A percentile compares a stretch with the other conserved stretches of the same genome.
Conservation (phyloP, 2,888 invertebrate genomes). For the Pristionchus arcanus region DNA sequence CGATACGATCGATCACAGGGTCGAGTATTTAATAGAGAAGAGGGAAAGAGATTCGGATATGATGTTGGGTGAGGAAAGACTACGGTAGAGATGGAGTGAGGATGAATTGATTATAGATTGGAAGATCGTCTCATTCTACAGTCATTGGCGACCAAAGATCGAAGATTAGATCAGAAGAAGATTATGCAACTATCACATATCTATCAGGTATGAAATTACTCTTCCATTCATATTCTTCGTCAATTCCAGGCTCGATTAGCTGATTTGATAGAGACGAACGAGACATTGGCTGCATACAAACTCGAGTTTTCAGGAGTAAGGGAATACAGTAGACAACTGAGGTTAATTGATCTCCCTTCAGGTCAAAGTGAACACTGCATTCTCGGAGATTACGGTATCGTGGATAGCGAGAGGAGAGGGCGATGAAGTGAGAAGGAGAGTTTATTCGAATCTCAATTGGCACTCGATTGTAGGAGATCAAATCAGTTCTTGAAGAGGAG, state of each 20-base stretch:
- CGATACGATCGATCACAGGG: background rate
- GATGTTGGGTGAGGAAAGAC: constrained; percentile 49
- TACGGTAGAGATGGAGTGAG: background rate
- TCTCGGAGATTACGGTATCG: constrained; percentile 49
- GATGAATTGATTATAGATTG: constrained; percentile 33
- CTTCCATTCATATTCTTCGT: background rate
- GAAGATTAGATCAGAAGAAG: constrained; percentile 54
- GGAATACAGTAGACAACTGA: background rate
- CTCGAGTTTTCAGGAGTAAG: constrained; percentile 34
- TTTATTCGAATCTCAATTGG: background rate
- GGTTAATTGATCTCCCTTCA: background rate
- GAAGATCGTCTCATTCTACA: constrained; percentile 50
- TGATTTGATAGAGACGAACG: constrained; percentile 36
- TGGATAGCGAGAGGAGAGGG: constrained; percentile 53
- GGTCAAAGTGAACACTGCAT: constrained; percentile 51
- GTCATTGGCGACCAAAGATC: constrained; percentile 26
- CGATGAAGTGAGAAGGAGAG: background rate
- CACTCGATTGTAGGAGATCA: background rate
- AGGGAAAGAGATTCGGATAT: constrained; percentile 52
- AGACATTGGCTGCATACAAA: constrained; percentile 48
- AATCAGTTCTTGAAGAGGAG: constrained; percentile 7
- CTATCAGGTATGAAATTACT: background rate
- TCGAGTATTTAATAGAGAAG: background rate
- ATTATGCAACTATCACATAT: constrained; percentile 28
- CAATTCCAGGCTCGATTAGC: constrained; percentile 39